These are phyloP conservation scores for Pholis gunnellus DNA, from an alignment of 2,113 vertebrate species.

Conservation along the genomic window DNA sequence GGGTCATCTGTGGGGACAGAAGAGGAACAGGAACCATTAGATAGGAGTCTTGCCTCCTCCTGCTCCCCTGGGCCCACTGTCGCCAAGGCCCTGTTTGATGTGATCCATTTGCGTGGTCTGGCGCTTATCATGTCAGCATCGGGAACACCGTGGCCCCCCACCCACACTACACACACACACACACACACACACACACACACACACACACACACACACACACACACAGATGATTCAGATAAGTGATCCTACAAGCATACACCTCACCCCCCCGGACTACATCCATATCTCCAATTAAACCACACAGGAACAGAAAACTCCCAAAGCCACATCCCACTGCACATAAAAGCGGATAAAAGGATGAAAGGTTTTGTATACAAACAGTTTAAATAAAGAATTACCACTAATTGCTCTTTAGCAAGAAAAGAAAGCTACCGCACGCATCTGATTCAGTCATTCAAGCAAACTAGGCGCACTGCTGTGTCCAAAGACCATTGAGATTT, in stretches of 20 bases:
- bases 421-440: constrained; percentile 84
- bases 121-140: constrained; percentile 76
- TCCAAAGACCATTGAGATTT: constrained; percentile 80
- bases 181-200: too few species aligned
- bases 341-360: constrained; percentile 85
- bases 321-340: constrained; percentile 80
- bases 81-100: constrained; percentile 74
- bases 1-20: constrained; percentile 74
- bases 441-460: constrained; percentile 78
- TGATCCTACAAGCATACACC: constrained; percentile 53
- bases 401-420: constrained; percentile 85
- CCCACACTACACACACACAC: constrained; percentile 67
- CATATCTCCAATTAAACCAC: constrained; percentile 74
- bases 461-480: constrained; percentile 72
- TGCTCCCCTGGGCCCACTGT: constrained; percentile 74
- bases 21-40: constrained; percentile 77
- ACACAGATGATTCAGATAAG: constrained; percentile 83
- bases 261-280: constrained; percentile 67
- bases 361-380: constrained; percentile 86
- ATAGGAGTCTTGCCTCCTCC: constrained; percentile 70
- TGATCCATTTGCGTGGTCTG: constrained; percentile 77
- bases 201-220: constrained; percentile 21
- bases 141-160: constrained; percentile 72
- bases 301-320: constrained; percentile 81
- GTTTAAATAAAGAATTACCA: constrained; percentile 86